Evolutionary conservation across 1,140 invertebrate genomes (phyloP), one percentile per base, ranked within the genome.

Genomic region (Solen grandis): DNA sequence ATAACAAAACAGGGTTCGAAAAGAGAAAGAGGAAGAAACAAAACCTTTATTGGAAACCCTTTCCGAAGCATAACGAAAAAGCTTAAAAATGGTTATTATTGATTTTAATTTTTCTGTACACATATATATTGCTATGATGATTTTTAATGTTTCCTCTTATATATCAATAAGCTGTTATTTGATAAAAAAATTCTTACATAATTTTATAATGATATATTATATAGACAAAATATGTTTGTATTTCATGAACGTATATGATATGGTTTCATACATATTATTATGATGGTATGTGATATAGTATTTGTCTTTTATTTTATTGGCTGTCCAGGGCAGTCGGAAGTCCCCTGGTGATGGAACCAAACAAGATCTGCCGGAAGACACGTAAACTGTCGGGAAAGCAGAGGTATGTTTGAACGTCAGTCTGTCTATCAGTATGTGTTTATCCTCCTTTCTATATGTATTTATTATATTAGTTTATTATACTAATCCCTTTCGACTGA

Each of bases 271-370:
- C 52, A 19, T 54, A 22, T 54, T 22, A 54, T 54, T 54, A 54
- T 22, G 27, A 22, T 25, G 27, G 8, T 22, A 19, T 22, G 1
- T 22, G 52, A 54, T 54, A 22, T 19, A 22, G n/a, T 68, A 41
- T 33, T 27, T 31, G 3, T 72, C 54, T 52, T 52, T 62, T 62
- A 75, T 77, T 52, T 50, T 69, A 22, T 16, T 16, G 46, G 60
- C 68, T 52, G 57, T 82, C 2, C 84, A 93, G 92, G 92, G 92
- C 92, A 22, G 89, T 92, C 29, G 92, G 92, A 88, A 97, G 95
- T 92, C 96, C 96, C 88, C 94, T 97, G 87, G 94, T 97, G 85
- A 94, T 98, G 93, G 97, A 98, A 92, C 96, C 96, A 62, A 95
- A 95, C 90, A 94, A 96, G 90, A 95, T 97, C 82, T 98, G 97